Conservation (phyloP, 2,113 vertebrate species). For the Vanacampus margaritifer region DNA sequence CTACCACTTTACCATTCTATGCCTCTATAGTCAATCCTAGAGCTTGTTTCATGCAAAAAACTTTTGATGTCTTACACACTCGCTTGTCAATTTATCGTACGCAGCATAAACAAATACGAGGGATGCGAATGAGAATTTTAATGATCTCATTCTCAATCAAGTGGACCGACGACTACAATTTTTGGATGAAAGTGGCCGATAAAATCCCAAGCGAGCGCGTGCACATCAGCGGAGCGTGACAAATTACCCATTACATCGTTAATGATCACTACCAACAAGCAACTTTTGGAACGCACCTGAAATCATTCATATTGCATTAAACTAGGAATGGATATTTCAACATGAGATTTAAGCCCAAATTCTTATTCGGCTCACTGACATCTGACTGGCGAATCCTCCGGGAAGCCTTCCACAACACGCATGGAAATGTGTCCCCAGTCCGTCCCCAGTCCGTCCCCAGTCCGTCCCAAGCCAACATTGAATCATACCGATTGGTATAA, state of each 20-base stretch:
- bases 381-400: slow-evolving; percentile 73
- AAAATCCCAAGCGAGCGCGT: slow-evolving; percentile 7
- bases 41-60: slow-evolving; percentile 65
- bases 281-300: slow-evolving; percentile 56
- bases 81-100: neutral
- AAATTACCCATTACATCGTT: slow-evolving; percentile 56
- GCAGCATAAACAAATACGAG: neutral
- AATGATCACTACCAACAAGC: slow-evolving; percentile 62
- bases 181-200: neutral
- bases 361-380: slow-evolving; percentile 45
- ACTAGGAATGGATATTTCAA: slow-evolving; percentile 61
- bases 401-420: slow-evolving; percentile 81
- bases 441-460: slow-evolving; percentile 77
- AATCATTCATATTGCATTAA: slow-evolving; percentile 59
- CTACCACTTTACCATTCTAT: slow-evolving; percentile 12
- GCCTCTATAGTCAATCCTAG: slow-evolving; percentile 49
- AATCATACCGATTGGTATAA: slow-evolving; percentile 95
- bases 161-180: neutral
- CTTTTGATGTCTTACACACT: slow-evolving; percentile 48
- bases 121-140: neutral
- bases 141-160: neutral
- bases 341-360: slow-evolving; percentile 48
- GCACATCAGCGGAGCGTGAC: slow-evolving; percentile 58
- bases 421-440: slow-evolving; percentile 67
- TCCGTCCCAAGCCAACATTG: slow-evolving; percentile 83